These are phyloP conservation scores for Orestias chungarensis DNA, from an alignment of 2,797 vertebrate species.

Conservation along the genomic window DNA sequence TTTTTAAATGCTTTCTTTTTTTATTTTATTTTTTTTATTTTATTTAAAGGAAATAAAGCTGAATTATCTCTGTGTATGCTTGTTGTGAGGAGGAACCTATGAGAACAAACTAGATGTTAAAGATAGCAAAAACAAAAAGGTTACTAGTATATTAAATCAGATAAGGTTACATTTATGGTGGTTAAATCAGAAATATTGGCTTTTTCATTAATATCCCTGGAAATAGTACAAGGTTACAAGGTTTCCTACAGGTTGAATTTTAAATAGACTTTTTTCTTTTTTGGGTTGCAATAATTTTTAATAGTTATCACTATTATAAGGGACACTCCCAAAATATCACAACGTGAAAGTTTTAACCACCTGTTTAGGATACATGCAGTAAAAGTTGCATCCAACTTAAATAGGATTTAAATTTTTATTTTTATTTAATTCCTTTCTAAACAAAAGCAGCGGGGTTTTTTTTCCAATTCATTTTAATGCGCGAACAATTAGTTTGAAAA, in stretches of 20 bases:
- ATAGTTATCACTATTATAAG: no score
- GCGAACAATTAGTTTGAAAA: no score
- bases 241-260: not conserved
- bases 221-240: not conserved
- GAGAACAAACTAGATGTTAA: not conserved
- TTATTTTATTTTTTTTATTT: not conserved
- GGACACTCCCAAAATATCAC: no score
- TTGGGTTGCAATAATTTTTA: no score
- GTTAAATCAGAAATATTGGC: no score
- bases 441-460: slow-evolving; percentile 21
- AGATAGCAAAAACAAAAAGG: not conserved
- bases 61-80: slow-evolving; percentile 40
- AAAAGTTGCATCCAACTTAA: no score
- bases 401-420: no score
- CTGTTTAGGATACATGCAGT: no score
- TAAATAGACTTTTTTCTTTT: no score
- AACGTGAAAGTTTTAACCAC: no score
- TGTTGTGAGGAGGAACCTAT: not conserved
- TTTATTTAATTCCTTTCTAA: slow-evolving; percentile 44
- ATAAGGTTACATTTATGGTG: not conserved
- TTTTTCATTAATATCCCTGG: not conserved
- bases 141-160: not conserved
- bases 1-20: slow-evolving; percentile 43
- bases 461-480: no score
- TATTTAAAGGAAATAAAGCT: slow-evolving; percentile 58